phyloP scores from a whole-genome alignment of 2,888 invertebrate genomes.

The Phorcus lineatus region DNA sequence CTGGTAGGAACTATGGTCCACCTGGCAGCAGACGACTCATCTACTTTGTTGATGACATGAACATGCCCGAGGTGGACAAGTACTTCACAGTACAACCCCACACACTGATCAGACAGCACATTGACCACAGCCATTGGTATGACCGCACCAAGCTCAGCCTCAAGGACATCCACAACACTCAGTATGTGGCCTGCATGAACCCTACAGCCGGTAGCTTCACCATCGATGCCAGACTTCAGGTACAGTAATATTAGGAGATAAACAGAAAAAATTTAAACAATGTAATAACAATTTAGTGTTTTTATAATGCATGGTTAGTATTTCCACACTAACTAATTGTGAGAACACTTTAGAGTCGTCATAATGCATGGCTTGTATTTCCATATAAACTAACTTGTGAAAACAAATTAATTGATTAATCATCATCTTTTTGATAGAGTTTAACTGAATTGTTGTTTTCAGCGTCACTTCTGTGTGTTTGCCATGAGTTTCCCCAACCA shows the following conservation, averaged over 20 bases:
- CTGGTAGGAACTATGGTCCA: slow-evolving; percentile 95
- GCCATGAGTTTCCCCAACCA: slow-evolving; percentile 85
- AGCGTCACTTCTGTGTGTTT: slow-evolving; percentile 77
- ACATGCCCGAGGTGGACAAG: slow-evolving; percentile 96
- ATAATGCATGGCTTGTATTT: no score
- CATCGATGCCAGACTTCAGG: slow-evolving; percentile 93
- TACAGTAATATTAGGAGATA: slow-evolving; percentile 37
- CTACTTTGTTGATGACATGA: slow-evolving; percentile 97
- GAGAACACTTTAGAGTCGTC: no score
- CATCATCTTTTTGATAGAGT: neutral
- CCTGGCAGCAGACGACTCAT: slow-evolving; percentile 94
- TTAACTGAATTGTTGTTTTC: slow-evolving; percentile 36
- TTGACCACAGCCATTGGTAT: slow-evolving; percentile 98
- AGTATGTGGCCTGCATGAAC: slow-evolving; percentile 98
- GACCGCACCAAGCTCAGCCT: slow-evolving; percentile 90
- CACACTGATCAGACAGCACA: slow-evolving; percentile 93
- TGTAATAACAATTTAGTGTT: no score
- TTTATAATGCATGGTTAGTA: no score
- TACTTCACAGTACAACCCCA: slow-evolving; percentile 98
- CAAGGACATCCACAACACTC: slow-evolving; percentile 97
- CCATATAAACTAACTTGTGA: no score
- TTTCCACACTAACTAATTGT: no score
- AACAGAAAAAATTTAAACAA: no score
- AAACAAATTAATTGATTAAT: no score
- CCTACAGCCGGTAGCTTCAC: slow-evolving; percentile 98